Conservation (phyloP, 2,113 vertebrate species). For the Accipiter virgatus region DNA sequence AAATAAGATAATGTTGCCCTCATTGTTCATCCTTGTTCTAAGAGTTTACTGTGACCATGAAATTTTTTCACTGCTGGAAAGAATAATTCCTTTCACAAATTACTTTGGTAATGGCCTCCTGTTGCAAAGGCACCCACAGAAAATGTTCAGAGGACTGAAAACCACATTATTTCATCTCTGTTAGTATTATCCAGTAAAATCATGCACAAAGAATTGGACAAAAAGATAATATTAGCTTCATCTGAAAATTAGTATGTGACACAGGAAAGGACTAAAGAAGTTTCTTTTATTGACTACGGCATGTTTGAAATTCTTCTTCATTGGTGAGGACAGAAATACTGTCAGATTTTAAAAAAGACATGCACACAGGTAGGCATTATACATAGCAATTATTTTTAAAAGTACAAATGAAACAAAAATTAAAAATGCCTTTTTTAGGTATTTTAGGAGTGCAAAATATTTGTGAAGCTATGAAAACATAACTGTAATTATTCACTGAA, state of each 20-base stretch:
- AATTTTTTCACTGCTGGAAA: neutral
- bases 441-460: conserved; percentile 3
- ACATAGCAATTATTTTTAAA: neutral
- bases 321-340: neutral
- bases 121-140: neutral
- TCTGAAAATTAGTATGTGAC: neutral
- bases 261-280: neutral
- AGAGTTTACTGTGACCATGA: neutral
- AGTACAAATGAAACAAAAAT: neutral
- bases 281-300: neutral
- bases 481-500: neutral
- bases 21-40: neutral
- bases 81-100: neutral
- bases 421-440: neutral
- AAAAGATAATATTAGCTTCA: neutral
- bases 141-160: neutral
- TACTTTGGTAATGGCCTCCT: neutral
- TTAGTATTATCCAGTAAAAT: neutral
- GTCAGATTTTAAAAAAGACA: neutral
- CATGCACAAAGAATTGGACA: neutral
- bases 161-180: neutral
- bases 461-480: neutral
- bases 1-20: neutral
- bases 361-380: neutral
- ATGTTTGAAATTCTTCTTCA: neutral